phyloP scores from a whole-genome alignment of 2,888 invertebrate genomes.

The Drosophila stalkeri region DNA sequence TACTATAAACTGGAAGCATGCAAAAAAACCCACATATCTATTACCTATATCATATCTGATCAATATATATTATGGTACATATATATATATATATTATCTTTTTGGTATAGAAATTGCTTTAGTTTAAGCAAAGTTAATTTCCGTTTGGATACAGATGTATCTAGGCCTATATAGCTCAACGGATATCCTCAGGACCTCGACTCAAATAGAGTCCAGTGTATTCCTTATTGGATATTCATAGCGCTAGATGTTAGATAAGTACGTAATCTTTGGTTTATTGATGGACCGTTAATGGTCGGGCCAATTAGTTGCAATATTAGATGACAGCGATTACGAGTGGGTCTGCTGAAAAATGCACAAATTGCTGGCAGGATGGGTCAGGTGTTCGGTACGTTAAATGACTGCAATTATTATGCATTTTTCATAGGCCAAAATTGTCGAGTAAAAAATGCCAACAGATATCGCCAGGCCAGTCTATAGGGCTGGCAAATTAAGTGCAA shows the following conservation, averaged over 20 bases:
- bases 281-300: slow-evolving; percentile 2
- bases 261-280: slow-evolving; percentile 10
- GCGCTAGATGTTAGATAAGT: not conserved
- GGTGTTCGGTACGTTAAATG: not conserved
- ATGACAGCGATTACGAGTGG: slow-evolving; percentile 9
- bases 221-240: not conserved
- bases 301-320: not conserved
- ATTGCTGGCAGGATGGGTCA: slow-evolving; percentile 20
- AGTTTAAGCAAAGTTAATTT: too few relatives aligned
- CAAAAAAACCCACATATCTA: not conserved
- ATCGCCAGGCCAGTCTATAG: not conserved
- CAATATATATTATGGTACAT: too few relatives aligned
- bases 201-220: not conserved
- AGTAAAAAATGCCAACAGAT: slow-evolving; percentile 49
- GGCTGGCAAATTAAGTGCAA: slow-evolving; percentile 54
- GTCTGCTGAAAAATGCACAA: slow-evolving; percentile 4
- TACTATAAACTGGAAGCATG: not conserved
- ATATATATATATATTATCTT: too few relatives aligned
- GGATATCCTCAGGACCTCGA: not conserved
- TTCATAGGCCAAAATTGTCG: slow-evolving; percentile 61
- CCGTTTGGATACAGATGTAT: not conserved
- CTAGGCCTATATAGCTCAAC: not conserved
- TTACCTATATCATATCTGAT: not conserved
- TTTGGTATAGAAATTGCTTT: too few relatives aligned
- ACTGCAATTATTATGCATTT: slow-evolving; percentile 67